phyloP scores from a whole-genome alignment of 2,797 vertebrate species.

The Schizothorax lantsangensis region DNA sequence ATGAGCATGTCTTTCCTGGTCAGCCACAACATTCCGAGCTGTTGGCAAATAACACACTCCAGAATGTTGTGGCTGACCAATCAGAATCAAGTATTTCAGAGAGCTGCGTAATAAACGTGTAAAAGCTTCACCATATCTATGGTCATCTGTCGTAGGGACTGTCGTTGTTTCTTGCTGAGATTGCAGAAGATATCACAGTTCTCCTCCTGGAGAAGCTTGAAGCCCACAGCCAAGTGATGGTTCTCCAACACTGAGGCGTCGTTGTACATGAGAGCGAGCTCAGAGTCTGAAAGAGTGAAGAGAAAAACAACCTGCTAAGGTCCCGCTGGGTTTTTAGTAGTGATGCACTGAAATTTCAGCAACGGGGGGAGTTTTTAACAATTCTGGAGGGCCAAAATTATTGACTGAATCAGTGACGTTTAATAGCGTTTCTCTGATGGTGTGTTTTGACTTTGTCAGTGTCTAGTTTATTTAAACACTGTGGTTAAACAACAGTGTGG shows the following conservation, averaged over 20 bases:
- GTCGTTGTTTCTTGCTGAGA: constrained; percentile 87
- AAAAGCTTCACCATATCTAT: constrained; percentile 85
- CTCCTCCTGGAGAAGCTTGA: constrained; percentile 92
- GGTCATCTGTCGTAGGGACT: constrained; percentile 90
- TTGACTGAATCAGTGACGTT: background rate
- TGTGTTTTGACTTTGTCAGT: no score
- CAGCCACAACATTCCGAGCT: background rate
- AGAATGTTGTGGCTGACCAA: background rate
- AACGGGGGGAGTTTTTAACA: background rate
- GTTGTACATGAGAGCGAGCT: constrained; percentile 94
- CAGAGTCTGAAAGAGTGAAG: constrained; percentile 80
- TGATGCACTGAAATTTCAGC: background rate
- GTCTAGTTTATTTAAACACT: no score
- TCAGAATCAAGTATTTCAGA: background rate
- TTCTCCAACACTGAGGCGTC: constrained; percentile 92
- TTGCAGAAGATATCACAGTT: constrained; percentile 94
- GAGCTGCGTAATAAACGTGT: background rate
- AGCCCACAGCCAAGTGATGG: constrained; percentile 92
- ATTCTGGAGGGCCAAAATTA: background rate
- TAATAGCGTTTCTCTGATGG: background rate
- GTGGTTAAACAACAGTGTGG: no score
- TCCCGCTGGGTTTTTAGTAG: background rate
- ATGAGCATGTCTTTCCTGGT: background rate
- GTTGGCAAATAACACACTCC: background rate
- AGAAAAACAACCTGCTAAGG: background rate